Percentiles rank a stretch among this genome's conserved stretches.
Evolutionary conservation across 2,113 vertebrate species (phyloP).

Genomic region (Myrmophylax atrothorax): DNA sequence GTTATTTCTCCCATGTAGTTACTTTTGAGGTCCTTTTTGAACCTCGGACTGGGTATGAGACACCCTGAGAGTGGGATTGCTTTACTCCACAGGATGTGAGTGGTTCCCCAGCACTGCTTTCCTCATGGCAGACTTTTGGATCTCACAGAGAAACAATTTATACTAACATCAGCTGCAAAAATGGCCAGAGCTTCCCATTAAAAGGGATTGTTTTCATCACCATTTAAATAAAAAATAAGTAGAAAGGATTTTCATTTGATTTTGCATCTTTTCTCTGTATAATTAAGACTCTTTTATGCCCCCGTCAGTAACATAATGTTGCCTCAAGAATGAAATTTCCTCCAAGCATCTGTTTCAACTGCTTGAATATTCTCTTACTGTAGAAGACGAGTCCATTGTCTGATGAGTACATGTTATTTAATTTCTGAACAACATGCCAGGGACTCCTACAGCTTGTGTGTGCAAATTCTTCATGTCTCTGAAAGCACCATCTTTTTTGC

Average conservation of each 20-base stretch:
- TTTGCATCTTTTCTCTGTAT: background rate
- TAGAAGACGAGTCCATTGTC: background rate
- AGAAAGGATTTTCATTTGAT: background rate
- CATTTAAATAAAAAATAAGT: background rate
- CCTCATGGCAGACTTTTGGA: background rate
- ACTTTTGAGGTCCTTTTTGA: background rate
- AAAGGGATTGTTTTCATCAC: background rate
- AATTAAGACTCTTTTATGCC: background rate
- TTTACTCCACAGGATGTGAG: background rate
- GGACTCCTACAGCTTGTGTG: background rate
- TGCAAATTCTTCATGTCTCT: background rate
- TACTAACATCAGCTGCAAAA: background rate
- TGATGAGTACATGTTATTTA: slow-evolving; percentile 19
- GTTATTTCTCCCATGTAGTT: background rate
- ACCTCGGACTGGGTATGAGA: background rate
- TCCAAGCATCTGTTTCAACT: slow-evolving; percentile 30
- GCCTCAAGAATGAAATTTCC: slow-evolving; percentile 10
- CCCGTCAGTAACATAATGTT: background rate
- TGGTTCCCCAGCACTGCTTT: background rate
- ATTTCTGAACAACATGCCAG: slow-evolving; percentile 36
- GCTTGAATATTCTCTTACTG: slow-evolving; percentile 24
- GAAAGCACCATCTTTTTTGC: background rate
- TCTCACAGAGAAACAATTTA: background rate
- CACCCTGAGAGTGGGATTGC: fast-evolving
- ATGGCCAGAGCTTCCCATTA: background rate